Conservation (phyloP, 2,113 vertebrate genomes). For the Scophthalmus maximus region DNA sequence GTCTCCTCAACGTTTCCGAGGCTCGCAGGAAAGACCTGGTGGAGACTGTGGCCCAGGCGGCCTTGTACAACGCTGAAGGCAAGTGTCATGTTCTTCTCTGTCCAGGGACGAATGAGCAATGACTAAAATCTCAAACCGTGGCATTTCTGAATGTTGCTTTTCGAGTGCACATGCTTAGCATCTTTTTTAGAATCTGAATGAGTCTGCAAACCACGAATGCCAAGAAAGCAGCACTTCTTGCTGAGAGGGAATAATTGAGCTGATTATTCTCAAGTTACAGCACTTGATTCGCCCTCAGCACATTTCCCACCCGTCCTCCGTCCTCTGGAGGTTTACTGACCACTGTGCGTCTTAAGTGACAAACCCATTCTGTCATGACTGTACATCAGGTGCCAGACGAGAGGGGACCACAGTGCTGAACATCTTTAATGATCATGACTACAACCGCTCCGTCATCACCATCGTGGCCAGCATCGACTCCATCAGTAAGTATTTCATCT, state of each 20-base stretch:
- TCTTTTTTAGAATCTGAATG: too few relatives aligned
- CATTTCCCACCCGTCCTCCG: too few relatives aligned
- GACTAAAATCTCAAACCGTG: background rate
- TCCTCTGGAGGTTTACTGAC: too few relatives aligned
- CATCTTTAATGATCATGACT: constrained; percentile 85
- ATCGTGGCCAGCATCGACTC: constrained; percentile 75
- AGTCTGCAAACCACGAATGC: too few relatives aligned
- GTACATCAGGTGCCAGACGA: constrained; percentile 63
- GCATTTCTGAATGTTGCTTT: background rate
- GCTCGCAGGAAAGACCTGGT: constrained; percentile 82
- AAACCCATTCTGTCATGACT: background rate
- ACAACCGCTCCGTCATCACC: constrained; percentile 85
- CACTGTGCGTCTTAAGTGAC: too few relatives aligned
- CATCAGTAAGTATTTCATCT: constrained; percentile 68
- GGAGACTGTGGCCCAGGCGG: constrained; percentile 83
- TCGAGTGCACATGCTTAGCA: background rate
- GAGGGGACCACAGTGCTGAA: constrained; percentile 80
- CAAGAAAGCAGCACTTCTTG: too few relatives aligned
- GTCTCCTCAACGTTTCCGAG: constrained; percentile 86
- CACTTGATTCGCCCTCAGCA: too few relatives aligned
- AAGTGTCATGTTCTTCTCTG: constrained; percentile 6
- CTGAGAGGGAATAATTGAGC: too few relatives aligned
- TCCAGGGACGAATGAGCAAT: background rate
- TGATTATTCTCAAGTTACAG: too few relatives aligned
- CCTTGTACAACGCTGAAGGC: constrained; percentile 75